Base-by-base conservation (phyloP, 2,797 vertebrate genomes). In the Dermochelys coriacea region DNA sequence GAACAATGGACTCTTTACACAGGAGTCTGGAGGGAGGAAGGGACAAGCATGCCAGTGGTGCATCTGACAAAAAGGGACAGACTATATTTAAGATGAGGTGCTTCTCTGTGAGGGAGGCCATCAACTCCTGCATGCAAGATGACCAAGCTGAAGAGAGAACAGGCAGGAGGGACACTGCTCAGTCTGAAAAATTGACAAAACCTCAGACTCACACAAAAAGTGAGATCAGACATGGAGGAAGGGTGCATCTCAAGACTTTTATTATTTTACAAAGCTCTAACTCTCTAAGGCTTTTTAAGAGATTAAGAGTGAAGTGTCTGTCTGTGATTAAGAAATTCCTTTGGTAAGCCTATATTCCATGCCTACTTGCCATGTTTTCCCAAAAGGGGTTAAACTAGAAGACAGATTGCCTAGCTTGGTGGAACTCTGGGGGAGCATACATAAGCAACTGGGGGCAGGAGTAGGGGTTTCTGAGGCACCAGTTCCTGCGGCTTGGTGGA, bases 1-100 rank as follows among this genome's bases (percentile, higher is more conserved):
- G 1, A 71, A 12, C 2, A 34, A 12, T 0, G 0, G 88, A 5
- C 12, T 80, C 59, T 89, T 18, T 1, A 3, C 0, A 1, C 0
- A 12, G 86, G 49, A 93, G 34, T 1, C 16, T 86, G 50, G 41
- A 41, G 1, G 3, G 11, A 75, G 4, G 61, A 94, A 86, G 18
- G 15, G 90, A 12, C 5, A 88, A 8, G 75, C 0, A 1, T 7
- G 74, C 4, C 85, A 57, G 12, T 8, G 34, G 18, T 91, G 31
- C 16, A 86, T 12, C 83, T 61, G 31, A 61, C 14, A 68, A 68
- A 68, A 68, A 68, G 34, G 34, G 34, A 11, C 34, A 68, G 59
- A 34, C 3, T 34, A 6, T 29, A 47, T 47, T 41, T 45, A 47
- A 27, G 71, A 75, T 45, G 23, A 45, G 3, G 45, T 37, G 61